Conservation (phyloP, 2,113 vertebrate genomes). For the Labeo rohita region DNA sequence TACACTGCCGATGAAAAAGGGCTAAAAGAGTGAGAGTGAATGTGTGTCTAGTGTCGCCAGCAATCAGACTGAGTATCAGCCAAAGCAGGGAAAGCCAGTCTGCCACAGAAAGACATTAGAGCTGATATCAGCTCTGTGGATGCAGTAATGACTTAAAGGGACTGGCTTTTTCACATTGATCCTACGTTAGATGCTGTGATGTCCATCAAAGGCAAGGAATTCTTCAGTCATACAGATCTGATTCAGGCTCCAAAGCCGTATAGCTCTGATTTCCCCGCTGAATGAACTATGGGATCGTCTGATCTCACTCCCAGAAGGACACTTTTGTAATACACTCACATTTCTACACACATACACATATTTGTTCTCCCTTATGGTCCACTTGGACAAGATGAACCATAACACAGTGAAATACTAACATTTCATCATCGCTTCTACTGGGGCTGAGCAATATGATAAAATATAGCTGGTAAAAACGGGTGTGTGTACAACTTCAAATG, state of each 20-base stretch:
- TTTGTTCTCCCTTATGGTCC: background rate
- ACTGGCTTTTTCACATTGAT: background rate
- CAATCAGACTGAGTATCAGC: background rate
- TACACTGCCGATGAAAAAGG: background rate
- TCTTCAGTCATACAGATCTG: background rate
- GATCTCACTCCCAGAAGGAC: conserved; percentile 1
- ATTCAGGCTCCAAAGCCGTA: background rate
- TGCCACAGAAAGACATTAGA: background rate
- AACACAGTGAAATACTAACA: background rate
- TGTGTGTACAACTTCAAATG: background rate
- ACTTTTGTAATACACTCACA: conserved; percentile 14
- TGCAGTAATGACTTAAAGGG: background rate
- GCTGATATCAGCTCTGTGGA: background rate
- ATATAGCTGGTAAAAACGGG: background rate
- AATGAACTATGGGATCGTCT: conserved; percentile 9
- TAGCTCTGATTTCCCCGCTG: background rate
- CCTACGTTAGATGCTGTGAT: background rate
- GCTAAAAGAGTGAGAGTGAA: background rate
- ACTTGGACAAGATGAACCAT: background rate
- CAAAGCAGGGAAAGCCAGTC: background rate
- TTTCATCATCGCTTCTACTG: background rate
- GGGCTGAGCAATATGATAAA: background rate
- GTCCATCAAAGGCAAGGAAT: background rate
- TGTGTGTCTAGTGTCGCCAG: background rate
- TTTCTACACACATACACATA: background rate